Evolutionary conservation across 2,797 vertebrate species (phyloP).

Genomic region (Rhabdomys pumilio): DNA sequence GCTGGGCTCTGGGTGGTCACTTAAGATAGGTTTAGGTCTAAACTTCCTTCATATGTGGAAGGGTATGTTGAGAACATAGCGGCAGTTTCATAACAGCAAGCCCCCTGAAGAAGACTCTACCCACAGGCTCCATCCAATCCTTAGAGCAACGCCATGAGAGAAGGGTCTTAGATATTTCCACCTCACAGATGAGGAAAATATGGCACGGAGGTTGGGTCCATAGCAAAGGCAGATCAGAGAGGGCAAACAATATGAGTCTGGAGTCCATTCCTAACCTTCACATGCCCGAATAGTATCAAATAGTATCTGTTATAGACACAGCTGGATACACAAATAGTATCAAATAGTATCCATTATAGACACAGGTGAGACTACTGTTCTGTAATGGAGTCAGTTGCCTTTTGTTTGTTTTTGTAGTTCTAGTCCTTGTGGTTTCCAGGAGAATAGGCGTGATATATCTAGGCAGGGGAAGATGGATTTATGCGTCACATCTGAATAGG

Average conservation of each 20-base stretch:
- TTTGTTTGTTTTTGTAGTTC: neutral
- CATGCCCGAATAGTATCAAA: neutral
- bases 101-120: neutral
- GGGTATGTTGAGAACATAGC: neutral
- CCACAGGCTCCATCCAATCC: neutral
- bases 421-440: neutral
- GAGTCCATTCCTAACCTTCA: neutral
- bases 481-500: neutral
- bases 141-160: neutral
- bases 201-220: neutral
- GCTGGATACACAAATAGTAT: neutral
- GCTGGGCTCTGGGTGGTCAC: neutral
- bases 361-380: neutral
- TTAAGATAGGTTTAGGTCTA: neutral
- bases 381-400: no score
- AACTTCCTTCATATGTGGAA: neutral
- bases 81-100: slow-evolving; percentile 7
- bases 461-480: neutral
- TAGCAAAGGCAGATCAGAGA: neutral
- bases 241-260: neutral
- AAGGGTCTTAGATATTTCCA: neutral
- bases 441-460: neutral
- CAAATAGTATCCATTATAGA: slow-evolving; percentile 1
- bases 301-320: neutral
- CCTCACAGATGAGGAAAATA: slow-evolving; percentile 4